Base-by-base conservation (phyloP, 2,888 invertebrate species). In the Julus scandinavius region DNA sequence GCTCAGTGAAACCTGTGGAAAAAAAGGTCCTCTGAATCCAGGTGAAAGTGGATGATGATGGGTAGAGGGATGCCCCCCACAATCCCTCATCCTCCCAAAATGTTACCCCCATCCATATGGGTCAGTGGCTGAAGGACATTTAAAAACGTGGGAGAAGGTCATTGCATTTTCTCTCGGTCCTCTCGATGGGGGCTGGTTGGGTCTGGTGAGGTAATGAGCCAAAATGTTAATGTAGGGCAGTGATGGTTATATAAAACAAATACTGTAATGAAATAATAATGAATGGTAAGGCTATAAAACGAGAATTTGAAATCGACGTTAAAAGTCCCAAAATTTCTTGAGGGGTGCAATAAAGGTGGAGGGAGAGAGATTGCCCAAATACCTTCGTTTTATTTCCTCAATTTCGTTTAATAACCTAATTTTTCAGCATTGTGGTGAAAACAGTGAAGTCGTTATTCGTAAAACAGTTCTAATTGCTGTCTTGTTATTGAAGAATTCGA, bases 121-220 rank as follows among this genome's bases (percentile, higher is more conserved):
- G 72, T 72, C 72, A 29, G 72, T 72, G 72, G 72, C 72, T 72
- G 72, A 72, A 72, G 72, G 72, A 72, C 72, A 72, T n/a, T n/a
- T 63, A n/a, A 63, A 9, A 29, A 72, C 72, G 9, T 29, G 72
- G 72, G 17, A 29, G 72, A 72, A 72, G 72, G 72, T 72, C 72
- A 72, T 72, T 11, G 72, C 29, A 72, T 20, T 72, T 20, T 20
- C 20, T 29, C 29, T 9, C 29, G 20, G n/a, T 29, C 72, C 13
- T 63, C 63, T 63, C 6, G 7, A n/a, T n/a, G 17, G n/a, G 20
- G 72, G 20, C 29, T 29, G 72, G 9, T 29, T 72, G 17, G 29
- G 20, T 9, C 72, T 20, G 72, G 72, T 72, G 72, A 72, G 29
- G 72, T 72, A 72, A 72, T 72, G 17, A 7, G 72, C 29, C 20